Evolutionary conservation across 1,140 invertebrate species (phyloP).

Genomic region (Ectropis grisescens): DNA sequence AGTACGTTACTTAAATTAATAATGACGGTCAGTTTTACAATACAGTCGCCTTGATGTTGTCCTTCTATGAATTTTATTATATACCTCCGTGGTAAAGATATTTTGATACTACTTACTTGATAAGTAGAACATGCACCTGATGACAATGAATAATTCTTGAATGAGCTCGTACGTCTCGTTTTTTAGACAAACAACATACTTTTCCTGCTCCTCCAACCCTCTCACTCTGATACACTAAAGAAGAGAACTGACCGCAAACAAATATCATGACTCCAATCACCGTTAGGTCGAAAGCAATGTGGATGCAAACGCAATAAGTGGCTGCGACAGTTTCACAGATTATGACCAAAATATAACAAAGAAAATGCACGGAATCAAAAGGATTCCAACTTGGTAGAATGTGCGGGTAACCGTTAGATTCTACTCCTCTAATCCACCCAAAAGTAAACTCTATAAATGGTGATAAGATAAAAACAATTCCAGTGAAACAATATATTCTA

Average conservation of each 20-base stretch:
- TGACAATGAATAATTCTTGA: slow-evolving; percentile 33
- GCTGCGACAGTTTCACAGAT: slow-evolving; percentile 24
- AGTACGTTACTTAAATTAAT: too few relatives aligned
- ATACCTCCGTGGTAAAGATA: too few relatives aligned
- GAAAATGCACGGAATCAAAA: slow-evolving; percentile 14
- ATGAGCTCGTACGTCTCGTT: slow-evolving; percentile 29
- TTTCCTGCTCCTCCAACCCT: slow-evolving; percentile 28
- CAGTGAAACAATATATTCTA: slow-evolving; percentile 30
- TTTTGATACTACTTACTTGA: slow-evolving; percentile 37
- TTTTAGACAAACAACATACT: slow-evolving; percentile 11
- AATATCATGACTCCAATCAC: slow-evolving; percentile 44
- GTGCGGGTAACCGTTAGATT: slow-evolving; percentile 18
- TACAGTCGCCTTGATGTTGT: too few relatives aligned
- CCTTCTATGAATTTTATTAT: too few relatives aligned
- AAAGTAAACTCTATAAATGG: slow-evolving; percentile 33
- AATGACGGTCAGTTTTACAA: too few relatives aligned
- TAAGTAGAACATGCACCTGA: slow-evolving; percentile 20
- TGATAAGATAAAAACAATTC: slow-evolving; percentile 27
- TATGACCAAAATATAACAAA: slow-evolving; percentile 26
- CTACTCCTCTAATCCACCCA: slow-evolving; percentile 8
- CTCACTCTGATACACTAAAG: slow-evolving; percentile 27
- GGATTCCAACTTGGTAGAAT: slow-evolving; percentile 37
- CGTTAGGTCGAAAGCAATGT: slow-evolving; percentile 35
- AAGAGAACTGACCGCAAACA: slow-evolving; percentile 35
- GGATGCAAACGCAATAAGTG: slow-evolving; percentile 33